phyloP scores from a whole-genome alignment of 2,113 vertebrate species.

The Saimiri boliviensis region DNA sequence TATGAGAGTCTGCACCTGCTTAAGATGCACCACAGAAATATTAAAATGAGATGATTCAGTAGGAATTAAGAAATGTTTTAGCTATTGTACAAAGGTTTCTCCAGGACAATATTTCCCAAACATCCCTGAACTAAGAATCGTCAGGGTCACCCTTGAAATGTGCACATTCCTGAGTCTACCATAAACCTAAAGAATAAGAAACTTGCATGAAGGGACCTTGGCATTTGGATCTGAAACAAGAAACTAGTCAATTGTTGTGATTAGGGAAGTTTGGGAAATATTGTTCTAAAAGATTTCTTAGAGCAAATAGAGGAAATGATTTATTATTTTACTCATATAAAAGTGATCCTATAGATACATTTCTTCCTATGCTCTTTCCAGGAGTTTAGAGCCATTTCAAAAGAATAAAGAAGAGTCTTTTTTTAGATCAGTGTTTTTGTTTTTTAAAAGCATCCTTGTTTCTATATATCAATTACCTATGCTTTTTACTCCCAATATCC shows the following conservation, averaged over 20 bases:
- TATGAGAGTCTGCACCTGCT: neutral
- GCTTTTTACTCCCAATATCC: neutral
- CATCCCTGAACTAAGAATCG: neutral
- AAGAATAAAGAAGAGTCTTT: neutral
- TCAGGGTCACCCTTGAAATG: neutral
- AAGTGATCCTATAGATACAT: neutral
- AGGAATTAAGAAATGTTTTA: neutral
- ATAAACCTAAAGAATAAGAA: neutral
- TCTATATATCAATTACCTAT: neutral
- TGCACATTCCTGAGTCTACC: neutral
- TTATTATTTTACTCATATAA: neutral
- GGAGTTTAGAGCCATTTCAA: constrained; percentile 1
- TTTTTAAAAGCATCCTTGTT: neutral
- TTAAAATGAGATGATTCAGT: neutral
- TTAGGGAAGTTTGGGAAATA: neutral
- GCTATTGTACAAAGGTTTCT: neutral
- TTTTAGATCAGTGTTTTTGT: neutral
- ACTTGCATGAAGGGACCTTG: neutral
- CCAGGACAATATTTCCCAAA: constrained; percentile 13
- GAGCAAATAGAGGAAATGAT: neutral
- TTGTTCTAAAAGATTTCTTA: neutral
- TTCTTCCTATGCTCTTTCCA: neutral
- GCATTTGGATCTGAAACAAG: constrained; percentile 24
- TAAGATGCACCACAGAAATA: neutral
- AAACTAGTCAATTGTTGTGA: neutral